phyloP scores from a whole-genome alignment of 2,888 invertebrate species.

The Cartodere bifasciata region DNA sequence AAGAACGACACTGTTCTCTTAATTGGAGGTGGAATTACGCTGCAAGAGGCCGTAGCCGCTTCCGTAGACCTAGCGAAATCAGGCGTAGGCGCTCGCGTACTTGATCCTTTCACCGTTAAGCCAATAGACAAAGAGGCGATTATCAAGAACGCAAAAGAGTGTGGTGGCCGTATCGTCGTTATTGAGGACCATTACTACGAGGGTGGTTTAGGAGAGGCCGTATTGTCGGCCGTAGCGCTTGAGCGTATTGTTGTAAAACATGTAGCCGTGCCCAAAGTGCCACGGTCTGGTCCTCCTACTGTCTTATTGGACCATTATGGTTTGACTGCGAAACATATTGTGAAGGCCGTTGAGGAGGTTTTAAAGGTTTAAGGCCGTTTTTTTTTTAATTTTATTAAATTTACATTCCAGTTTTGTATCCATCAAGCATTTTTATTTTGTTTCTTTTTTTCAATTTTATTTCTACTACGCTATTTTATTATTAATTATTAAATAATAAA shows the following conservation, averaged over 20 bases:
- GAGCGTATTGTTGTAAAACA: constrained; percentile 61
- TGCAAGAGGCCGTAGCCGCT: constrained; percentile 81
- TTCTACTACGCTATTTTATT: no score
- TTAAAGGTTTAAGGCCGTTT: constrained; percentile 42
- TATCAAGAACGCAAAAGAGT: constrained; percentile 59
- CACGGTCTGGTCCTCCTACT: constrained; percentile 84
- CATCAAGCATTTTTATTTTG: no score
- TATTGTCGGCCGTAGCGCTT: constrained; percentile 64
- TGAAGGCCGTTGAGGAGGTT: constrained; percentile 52
- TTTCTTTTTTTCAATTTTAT: no score
- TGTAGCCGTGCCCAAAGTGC: constrained; percentile 69
- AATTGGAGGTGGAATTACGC: constrained; percentile 87
- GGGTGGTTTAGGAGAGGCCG: constrained; percentile 95
- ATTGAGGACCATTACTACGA: constrained; percentile 97
- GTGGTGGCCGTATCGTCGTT: constrained; percentile 72
- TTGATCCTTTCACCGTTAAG: constrained; percentile 95
- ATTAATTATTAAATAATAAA: no score
- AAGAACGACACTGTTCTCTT: constrained; percentile 69
- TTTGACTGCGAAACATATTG: constrained; percentile 71
- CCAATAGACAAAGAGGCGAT: constrained; percentile 79
- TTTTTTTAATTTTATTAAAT: no score
- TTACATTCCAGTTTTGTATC: no score
- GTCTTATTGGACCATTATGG: constrained; percentile 82
- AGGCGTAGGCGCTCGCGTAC: constrained; percentile 66
- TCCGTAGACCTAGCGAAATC: constrained; percentile 56